Evolutionary conservation across 2,797 vertebrate species (phyloP).

Genomic region (Carapus acus): DNA sequence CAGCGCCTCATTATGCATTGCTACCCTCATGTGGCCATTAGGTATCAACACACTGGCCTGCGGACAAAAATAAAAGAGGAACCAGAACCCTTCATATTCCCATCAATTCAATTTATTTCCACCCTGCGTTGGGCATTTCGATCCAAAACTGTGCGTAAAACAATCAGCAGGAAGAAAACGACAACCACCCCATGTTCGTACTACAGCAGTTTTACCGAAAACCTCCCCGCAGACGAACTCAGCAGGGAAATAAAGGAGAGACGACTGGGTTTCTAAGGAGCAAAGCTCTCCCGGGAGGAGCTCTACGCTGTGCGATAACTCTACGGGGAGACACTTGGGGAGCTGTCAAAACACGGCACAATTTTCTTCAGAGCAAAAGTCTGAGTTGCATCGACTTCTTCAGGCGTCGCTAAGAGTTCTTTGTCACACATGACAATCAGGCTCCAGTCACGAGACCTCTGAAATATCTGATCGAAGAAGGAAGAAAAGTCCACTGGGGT

Average conservation of each 20-base stretch:
- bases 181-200: constrained; percentile 43
- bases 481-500: constrained; percentile 18
- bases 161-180: constrained; percentile 35
- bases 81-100: constrained; percentile 9
- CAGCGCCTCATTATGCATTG: constrained; percentile 22
- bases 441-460: not conserved
- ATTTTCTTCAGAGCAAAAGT: constrained; percentile 33
- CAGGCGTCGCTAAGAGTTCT: not conserved
- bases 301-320: not conserved
- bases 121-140: constrained; percentile 47
- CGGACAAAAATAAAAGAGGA: not conserved
- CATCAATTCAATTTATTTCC: constrained; percentile 58
- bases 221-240: no score
- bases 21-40: constrained; percentile 58
- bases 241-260: constrained; percentile 8
- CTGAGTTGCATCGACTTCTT: constrained; percentile 9
- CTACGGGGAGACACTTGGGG: not conserved
- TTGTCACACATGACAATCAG: not conserved
- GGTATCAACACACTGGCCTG: constrained; percentile 10
- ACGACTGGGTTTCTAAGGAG: constrained; percentile 2
- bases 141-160: constrained; percentile 33
- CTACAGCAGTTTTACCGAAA: constrained; percentile 31
- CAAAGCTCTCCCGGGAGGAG: constrained; percentile 5
- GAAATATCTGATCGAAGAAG: constrained; percentile 14
- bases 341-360: not conserved